These are phyloP conservation scores for Koerneria pararmatus DNA, from an alignment of 2,888 invertebrate genomes.

Conservation along the genomic window DNA sequence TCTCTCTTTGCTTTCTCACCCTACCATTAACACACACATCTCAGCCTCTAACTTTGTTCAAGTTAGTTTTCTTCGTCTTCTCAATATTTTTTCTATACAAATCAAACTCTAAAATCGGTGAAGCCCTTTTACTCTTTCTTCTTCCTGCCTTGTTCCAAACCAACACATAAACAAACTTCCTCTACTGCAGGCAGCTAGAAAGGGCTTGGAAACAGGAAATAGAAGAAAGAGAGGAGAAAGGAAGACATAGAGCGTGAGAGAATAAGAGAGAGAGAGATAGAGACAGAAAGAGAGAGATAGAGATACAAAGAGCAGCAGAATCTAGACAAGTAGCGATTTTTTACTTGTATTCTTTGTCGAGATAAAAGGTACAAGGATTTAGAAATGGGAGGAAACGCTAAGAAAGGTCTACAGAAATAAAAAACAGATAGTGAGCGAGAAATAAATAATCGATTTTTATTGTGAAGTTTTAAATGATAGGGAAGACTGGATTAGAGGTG, in stretches of 20 bases:
- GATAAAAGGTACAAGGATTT: no score
- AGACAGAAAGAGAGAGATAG: not conserved
- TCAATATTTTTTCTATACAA: constrained; percentile 11
- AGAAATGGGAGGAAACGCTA: no score
- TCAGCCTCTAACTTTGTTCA: constrained; percentile 3
- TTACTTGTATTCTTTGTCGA: no score
- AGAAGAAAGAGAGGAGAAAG: not conserved
- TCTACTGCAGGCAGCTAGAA: not conserved
- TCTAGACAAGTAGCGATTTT: not conserved
- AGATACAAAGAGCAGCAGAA: not conserved
- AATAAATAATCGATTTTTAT: no score
- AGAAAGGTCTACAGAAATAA: no score
- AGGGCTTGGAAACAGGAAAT: constrained; percentile 12
- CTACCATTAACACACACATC: not conserved
- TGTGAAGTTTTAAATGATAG: no score
- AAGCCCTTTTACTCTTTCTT: constrained; percentile 3
- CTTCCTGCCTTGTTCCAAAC: not conserved
- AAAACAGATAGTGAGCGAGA: no score
- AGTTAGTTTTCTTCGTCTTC: not conserved
- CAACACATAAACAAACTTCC: constrained; percentile 6
- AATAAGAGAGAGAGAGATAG: not conserved
- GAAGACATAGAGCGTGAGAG: constrained; percentile 4
- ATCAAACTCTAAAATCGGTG: not conserved
- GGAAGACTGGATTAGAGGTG: no score
- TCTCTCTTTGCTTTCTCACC: not conserved